Conservation (phyloP, 2,113 vertebrate species). For the Speoplatyrhinus poulsoni region DNA sequence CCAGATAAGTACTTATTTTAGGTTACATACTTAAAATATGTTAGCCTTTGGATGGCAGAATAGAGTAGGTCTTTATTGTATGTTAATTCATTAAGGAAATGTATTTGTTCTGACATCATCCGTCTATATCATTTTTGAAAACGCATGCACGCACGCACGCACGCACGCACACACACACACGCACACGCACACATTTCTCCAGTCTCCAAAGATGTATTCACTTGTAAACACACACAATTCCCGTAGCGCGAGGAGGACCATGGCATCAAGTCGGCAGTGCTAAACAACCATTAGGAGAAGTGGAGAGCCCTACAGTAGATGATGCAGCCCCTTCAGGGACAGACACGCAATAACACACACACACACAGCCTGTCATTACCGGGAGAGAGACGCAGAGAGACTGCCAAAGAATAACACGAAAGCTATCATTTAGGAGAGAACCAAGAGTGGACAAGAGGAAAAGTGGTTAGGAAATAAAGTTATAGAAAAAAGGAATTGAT, state of each 20-base stretch:
- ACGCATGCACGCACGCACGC: not conserved
- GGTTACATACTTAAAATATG: too few species aligned
- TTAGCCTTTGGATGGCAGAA: too few species aligned
- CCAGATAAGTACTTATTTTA: too few species aligned
- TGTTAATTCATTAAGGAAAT: not conserved
- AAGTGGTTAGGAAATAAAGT: conserved; percentile 1
- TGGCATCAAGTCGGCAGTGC: conserved; percentile 38
- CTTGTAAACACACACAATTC: conserved; percentile 41
- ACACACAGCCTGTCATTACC: conserved; percentile 64
- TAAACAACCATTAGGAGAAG: conserved; percentile 65
- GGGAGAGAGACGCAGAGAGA: conserved; percentile 24
- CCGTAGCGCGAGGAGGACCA: conserved; percentile 62
- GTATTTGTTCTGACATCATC: not conserved
- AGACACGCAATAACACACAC: conserved; percentile 68
- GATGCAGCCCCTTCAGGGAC: conserved; percentile 56
- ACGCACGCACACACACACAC: not conserved
- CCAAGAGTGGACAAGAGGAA: conserved; percentile 41
- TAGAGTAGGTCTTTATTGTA: too few species aligned
- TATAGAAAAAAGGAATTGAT: conserved; percentile 26
- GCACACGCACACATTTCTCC: not conserved
- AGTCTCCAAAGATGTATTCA: conserved; percentile 9
- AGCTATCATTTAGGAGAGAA: conserved; percentile 55
- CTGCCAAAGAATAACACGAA: conserved; percentile 50
- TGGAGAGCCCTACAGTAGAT: conserved; percentile 62
- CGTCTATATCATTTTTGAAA: not conserved